These are phyloP conservation scores for Rostratula benghalensis DNA, from an alignment of 2,113 vertebrate genomes.

Conservation along the genomic window DNA sequence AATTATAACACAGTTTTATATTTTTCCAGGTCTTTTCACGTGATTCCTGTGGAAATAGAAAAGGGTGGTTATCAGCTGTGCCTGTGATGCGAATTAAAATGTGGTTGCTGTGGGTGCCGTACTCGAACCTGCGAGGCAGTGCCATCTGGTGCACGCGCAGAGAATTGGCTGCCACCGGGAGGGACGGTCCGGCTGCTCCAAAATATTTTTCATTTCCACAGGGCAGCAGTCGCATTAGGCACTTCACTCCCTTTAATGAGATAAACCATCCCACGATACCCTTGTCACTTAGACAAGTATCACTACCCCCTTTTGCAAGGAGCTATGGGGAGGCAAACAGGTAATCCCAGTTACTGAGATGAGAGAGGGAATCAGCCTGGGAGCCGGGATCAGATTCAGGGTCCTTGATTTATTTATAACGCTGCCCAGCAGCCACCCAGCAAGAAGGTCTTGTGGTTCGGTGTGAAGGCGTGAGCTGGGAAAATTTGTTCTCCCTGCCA, in stretches of 20 bases:
- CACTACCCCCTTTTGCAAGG: background rate
- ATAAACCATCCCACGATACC: background rate
- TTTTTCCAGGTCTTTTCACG: background rate
- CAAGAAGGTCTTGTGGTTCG: rapidly evolving
- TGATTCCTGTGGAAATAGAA: background rate
- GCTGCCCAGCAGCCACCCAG: background rate
- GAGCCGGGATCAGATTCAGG: background rate
- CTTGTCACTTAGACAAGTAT: background rate
- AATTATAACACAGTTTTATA: background rate
- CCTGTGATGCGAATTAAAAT: background rate
- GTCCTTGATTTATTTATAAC: background rate
- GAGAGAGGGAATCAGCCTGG: background rate
- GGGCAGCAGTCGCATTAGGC: background rate
- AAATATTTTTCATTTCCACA: rapidly evolving
- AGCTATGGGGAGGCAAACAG: background rate
- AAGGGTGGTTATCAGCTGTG: background rate
- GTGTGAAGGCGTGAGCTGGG: background rate
- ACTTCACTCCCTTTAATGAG: background rate
- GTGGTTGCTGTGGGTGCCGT: background rate
- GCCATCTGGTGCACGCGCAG: constrained; percentile 69
- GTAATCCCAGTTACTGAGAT: background rate
- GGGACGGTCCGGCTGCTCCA: background rate
- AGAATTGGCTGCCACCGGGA: background rate
- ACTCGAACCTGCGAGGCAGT: constrained; percentile 57
- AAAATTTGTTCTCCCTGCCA: background rate